phyloP scores from a whole-genome alignment of 2,797 vertebrate genomes.

The Argyrosomus regius region DNA sequence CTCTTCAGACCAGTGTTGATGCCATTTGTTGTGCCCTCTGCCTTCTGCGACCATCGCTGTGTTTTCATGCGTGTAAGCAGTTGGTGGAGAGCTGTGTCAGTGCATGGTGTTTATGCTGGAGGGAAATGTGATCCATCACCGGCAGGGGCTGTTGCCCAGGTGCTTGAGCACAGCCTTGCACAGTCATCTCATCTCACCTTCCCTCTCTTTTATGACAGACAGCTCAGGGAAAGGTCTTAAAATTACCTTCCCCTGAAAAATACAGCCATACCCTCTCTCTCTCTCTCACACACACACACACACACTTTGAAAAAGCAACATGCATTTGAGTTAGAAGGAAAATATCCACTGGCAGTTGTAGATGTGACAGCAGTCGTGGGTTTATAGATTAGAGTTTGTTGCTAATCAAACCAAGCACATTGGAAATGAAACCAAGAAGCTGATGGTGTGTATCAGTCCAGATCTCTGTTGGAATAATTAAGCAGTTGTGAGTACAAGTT shows the following conservation, averaged over 20 bases:
- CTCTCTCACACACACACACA: background rate
- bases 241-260: slow-evolving; percentile 51
- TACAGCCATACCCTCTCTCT: background rate
- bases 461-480: slow-evolving; percentile 54
- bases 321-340: slow-evolving; percentile 18
- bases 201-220: slow-evolving; percentile 48
- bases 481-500: slow-evolving; percentile 46
- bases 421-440: slow-evolving; percentile 35
- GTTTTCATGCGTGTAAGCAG: slow-evolving; percentile 69
- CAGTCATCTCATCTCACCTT: slow-evolving; percentile 68
- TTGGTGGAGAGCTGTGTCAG: slow-evolving; percentile 58
- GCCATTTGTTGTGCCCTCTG: slow-evolving; percentile 44
- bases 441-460: slow-evolving; percentile 27
- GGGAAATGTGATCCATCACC: slow-evolving; percentile 75
- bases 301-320: background rate
- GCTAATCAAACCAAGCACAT: slow-evolving; percentile 24
- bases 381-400: slow-evolving; percentile 11
- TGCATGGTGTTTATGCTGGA: slow-evolving; percentile 68
- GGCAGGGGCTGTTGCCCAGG: slow-evolving; percentile 62
- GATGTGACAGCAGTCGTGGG: background rate
- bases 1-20: slow-evolving; percentile 8
- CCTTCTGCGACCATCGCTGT: slow-evolving; percentile 43
- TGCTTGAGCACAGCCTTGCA: slow-evolving; percentile 63
- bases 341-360: background rate
- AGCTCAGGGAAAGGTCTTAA: slow-evolving; percentile 55